Conservation (phyloP, 2,113 vertebrate species). For the Sander lucioperca region DNA sequence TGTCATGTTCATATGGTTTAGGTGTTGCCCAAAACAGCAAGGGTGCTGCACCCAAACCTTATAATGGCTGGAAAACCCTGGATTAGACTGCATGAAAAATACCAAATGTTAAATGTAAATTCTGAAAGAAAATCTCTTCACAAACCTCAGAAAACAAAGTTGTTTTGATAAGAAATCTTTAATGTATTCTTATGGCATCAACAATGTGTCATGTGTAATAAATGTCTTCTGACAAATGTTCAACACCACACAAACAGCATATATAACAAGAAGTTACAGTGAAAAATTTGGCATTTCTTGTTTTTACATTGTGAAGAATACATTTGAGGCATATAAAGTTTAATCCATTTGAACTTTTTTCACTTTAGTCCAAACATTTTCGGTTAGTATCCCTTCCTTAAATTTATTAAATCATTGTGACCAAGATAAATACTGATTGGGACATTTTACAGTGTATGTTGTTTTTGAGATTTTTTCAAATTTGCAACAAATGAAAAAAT, state of each 20-base stretch:
- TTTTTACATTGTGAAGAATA: not conserved
- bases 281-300: conserved; percentile 2
- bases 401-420: not conserved
- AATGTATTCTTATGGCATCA: conserved; percentile 26
- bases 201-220: conserved; percentile 7
- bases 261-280: not conserved
- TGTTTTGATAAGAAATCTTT: conserved; percentile 28
- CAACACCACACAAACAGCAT: conserved; percentile 6
- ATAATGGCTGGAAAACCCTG: no score
- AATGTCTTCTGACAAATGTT: not conserved
- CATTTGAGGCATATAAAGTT: no score
- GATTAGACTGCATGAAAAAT: not conserved
- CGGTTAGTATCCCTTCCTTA: not conserved
- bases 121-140: not conserved
- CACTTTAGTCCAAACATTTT: no score
- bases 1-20: no score
- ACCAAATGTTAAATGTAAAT: not conserved
- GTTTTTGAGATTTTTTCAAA: no score
- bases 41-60: no score
- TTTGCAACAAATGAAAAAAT: no score
- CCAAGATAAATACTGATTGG: no score
- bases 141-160: not conserved
- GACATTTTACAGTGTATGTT: no score
- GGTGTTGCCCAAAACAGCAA: no score
- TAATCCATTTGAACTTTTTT: no score